These are phyloP conservation scores for Holotrichia oblita DNA, from an alignment of 1,140 invertebrate genomes.

Conservation along the genomic window DNA sequence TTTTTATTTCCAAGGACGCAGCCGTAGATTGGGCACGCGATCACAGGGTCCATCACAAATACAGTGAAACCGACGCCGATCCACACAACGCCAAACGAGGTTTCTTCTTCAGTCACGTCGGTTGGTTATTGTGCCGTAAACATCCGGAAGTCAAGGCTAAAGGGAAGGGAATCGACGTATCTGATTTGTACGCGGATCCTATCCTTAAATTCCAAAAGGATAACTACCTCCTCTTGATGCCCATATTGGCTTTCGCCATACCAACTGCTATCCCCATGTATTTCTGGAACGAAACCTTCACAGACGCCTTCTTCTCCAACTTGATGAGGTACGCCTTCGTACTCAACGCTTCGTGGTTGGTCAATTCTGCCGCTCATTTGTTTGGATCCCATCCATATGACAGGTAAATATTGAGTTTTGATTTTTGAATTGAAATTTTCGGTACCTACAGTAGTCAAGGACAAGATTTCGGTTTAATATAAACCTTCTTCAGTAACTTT, in stretches of 20 bases:
- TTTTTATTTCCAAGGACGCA: constrained; percentile 59
- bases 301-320: constrained; percentile 84
- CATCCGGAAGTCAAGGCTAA: constrained; percentile 90
- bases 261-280: constrained; percentile 86
- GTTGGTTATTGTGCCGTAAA: constrained; percentile 92
- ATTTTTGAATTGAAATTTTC: too few relatives aligned
- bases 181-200: constrained; percentile 87
- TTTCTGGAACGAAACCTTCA: constrained; percentile 83
- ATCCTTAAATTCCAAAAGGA: constrained; percentile 89
- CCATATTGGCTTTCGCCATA: constrained; percentile 84
- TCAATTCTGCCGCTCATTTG: constrained; percentile 94
- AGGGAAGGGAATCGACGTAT: constrained; percentile 86
- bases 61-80: constrained; percentile 94
- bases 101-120: constrained; percentile 96
- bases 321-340: constrained; percentile 87
- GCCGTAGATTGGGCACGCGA: constrained; percentile 95
- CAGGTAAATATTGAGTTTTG: constrained; percentile 68
- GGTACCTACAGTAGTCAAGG: too few relatives aligned
- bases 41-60: constrained; percentile 97
- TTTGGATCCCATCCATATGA: constrained; percentile 94
- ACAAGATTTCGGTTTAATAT: too few relatives aligned
- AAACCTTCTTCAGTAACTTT: too few relatives aligned
- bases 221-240: constrained; percentile 86
- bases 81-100: constrained; percentile 94
- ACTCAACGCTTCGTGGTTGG: constrained; percentile 94